phyloP scores from a whole-genome alignment of 2,888 invertebrate genomes.

The Eupsilia transversa region DNA sequence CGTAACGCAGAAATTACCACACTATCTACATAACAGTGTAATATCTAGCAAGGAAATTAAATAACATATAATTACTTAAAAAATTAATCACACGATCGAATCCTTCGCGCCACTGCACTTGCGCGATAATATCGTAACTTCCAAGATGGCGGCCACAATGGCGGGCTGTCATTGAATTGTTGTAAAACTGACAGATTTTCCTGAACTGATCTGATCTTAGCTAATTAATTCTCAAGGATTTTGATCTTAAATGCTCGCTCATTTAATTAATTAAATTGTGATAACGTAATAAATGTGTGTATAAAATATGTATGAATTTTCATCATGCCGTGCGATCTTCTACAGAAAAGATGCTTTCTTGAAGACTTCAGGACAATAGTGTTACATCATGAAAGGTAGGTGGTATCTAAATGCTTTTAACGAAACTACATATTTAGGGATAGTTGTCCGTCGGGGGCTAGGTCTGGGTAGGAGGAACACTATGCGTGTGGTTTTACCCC shows the following conservation, averaged over 20 bases:
- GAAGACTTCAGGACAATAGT: neutral
- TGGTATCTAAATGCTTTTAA: neutral
- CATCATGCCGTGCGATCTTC: slow-evolving; percentile 1
- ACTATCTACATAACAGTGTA: slow-evolving; percentile 40
- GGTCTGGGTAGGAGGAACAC: neutral
- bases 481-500: neutral
- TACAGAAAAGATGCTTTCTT: neutral
- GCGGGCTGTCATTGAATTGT: slow-evolving; percentile 57
- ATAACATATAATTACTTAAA: slow-evolving; percentile 50
- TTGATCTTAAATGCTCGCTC: slow-evolving; percentile 40
- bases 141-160: slow-evolving; percentile 57
- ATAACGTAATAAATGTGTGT: slow-evolving; percentile 10
- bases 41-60: slow-evolving; percentile 60
- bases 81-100: slow-evolving; percentile 60
- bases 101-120: slow-evolving; percentile 57
- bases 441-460: neutral
- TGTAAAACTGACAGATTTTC: slow-evolving; percentile 58
- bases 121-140: slow-evolving; percentile 56
- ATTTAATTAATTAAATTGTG: slow-evolving; percentile 20
- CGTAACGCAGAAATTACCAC: slow-evolving; percentile 42
- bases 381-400: neutral
- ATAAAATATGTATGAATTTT: neutral
- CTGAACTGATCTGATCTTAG: slow-evolving; percentile 57
- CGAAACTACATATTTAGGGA: neutral
- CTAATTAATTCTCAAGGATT: slow-evolving; percentile 63